Percentiles rank a stretch among this genome's conserved stretches.
These are phyloP conservation scores for Hydrocynus forskahlii DNA, from an alignment of 2,797 vertebrate genomes.

Conservation along the genomic window DNA sequence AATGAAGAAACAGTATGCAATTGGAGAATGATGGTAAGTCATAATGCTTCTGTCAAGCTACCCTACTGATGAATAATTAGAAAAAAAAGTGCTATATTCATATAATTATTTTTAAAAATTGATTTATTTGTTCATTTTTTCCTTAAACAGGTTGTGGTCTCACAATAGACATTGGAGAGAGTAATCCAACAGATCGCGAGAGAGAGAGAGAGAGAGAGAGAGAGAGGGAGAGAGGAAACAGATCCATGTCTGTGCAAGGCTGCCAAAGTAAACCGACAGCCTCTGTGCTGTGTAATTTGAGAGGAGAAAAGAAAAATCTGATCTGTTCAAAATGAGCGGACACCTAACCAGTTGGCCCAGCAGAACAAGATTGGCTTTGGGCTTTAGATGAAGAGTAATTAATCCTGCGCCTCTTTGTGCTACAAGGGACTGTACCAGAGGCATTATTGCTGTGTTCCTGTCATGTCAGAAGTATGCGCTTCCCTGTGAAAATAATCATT, in stretches of 20 bases:
- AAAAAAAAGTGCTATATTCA: background rate
- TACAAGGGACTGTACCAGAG: background rate
- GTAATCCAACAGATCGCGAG: conserved; percentile 30
- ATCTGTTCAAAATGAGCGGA: conserved; percentile 44
- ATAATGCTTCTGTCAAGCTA: conserved; percentile 22
- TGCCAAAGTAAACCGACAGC: conserved; percentile 49
- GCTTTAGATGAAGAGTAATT: conserved; percentile 39
- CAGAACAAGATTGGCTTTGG: conserved; percentile 31
- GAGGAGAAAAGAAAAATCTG: conserved; percentile 35
- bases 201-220: conserved; percentile 27
- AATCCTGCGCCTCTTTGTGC: conserved; percentile 15
- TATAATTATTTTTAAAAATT: no score
- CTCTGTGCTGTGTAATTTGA: conserved; percentile 45
- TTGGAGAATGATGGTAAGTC: background rate
- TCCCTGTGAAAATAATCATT: background rate
- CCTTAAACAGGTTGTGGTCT: conserved; percentile 6
- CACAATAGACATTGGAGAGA: conserved; percentile 24
- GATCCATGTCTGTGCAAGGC: conserved; percentile 34
- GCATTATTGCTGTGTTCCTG: background rate
- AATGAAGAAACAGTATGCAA: background rate
- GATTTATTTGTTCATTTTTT: no score
- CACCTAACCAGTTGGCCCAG: conserved; percentile 44
- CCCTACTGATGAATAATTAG: conserved; percentile 2
- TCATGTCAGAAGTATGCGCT: background rate
- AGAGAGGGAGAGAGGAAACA: conserved; percentile 10